phyloP scores from a whole-genome alignment of 1,140 invertebrate species.

The Cyphomyrmex costatus region DNA sequence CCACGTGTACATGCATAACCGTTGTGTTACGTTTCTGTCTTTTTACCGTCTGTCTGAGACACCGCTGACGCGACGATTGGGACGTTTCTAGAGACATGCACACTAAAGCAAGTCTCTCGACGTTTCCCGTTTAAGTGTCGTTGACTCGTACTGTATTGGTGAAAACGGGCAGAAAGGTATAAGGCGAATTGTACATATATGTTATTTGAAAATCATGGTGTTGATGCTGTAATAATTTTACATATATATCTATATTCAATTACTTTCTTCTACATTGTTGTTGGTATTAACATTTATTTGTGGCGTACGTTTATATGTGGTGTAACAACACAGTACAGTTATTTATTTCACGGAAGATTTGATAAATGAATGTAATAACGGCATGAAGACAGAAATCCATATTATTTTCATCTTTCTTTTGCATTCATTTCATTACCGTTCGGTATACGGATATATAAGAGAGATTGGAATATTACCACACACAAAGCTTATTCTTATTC shows the following conservation, averaged over 20 bases:
- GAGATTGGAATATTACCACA: not conserved
- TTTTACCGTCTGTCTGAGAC: slow-evolving; percentile 77
- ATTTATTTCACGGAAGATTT: slow-evolving; percentile 22
- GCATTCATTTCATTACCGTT: not conserved
- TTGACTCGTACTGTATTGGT: not conserved
- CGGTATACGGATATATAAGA: not conserved
- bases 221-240: slow-evolving; percentile 12
- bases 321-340: not conserved
- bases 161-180: slow-evolving; percentile 3
- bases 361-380: not conserved
- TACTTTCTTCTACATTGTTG: slow-evolving; percentile 11
- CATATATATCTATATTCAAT: not conserved
- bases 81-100: not conserved
- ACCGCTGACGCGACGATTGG: slow-evolving; percentile 31
- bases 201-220: not conserved
- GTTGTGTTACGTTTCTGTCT: slow-evolving; percentile 85
- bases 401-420: not conserved
- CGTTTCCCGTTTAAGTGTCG: not conserved
- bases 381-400: not conserved
- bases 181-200: slow-evolving; percentile 32
- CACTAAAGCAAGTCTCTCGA: slow-evolving; percentile 37
- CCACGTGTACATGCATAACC: slow-evolving; percentile 86
- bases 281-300: not conserved
- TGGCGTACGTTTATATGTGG: not conserved
- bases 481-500: not conserved